Base-by-base conservation (phyloP, 2,797 vertebrate species). In the Phrynocephalus vlangalii region DNA sequence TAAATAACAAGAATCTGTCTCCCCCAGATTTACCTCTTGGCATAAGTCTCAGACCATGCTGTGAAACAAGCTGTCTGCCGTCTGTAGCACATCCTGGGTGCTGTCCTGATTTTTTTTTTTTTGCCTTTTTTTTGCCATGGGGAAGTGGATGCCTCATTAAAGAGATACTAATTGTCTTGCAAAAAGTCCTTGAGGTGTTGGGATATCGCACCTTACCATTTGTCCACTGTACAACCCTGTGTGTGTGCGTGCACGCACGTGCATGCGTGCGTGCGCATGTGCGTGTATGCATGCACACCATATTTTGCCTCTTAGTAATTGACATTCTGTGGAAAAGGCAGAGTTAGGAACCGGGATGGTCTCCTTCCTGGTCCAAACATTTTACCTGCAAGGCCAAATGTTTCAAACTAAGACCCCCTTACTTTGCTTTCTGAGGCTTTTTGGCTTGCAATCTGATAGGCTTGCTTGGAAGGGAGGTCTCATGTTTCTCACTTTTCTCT, bases 281-380 rank as follows among this genome's bases (percentile, higher is more conserved):
- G 52, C 52, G 52, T 13, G 11, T 11, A 13, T 13, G 52, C 52
- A 56, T 56, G 52, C 52, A 13, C 52, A 13, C 24, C 13, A 13
- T 18, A 5, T 67, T 22, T 20, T 9, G 6, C 22, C 30, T 9
- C 52, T 38, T 9, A 10, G 20, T 18, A 7, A 26, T 70, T 68
- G 38, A 10, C 33, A 11, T 68, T 77, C 5, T 30, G 38, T 9
- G 66, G 67, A 24, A 82, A 13, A 48, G 10, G 63, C 3, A 68
- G 33, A 38, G 68, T 68, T 6, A 22, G 6, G 93, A 93, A 77
- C 71, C 85, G 82, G 89, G 91, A 85, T 87, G 78, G 88, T 90
- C 84, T 2, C 33, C 22, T 89, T 90, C 84, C 28, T 28, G 86
- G 87, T 92, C 86, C 90, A 90, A 68, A 28, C 18, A 63, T 68